phyloP scores from a whole-genome alignment of 2,888 invertebrate species.

The Imbricaverruca yamaguchii region DNA sequence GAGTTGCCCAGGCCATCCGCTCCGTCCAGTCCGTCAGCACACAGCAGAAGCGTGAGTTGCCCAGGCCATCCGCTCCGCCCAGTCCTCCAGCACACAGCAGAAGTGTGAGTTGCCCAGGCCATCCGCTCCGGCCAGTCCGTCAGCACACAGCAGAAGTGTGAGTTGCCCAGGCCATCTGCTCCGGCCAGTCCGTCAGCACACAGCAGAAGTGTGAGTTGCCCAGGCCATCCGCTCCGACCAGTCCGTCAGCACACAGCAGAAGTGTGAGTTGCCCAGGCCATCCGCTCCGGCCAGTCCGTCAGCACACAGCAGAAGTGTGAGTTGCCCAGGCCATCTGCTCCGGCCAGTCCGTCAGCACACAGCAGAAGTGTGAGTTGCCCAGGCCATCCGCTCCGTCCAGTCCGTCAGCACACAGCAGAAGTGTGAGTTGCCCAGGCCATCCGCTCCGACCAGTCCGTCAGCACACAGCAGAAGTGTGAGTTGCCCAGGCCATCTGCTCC shows the following conservation, averaged over 20 bases:
- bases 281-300: constrained; percentile 80
- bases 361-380: constrained; percentile 90
- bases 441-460: constrained; percentile 81
- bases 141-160: constrained; percentile 93
- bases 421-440: constrained; percentile 87
- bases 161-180: constrained; percentile 82
- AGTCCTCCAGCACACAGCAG: constrained; percentile 84
- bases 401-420: constrained; percentile 92
- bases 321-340: constrained; percentile 84
- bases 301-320: constrained; percentile 94
- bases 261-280: constrained; percentile 88
- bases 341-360: constrained; percentile 85
- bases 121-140: constrained; percentile 83
- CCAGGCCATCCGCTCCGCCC: constrained; percentile 84
- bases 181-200: constrained; percentile 86
- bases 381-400: constrained; percentile 84
- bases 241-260: constrained; percentile 87
- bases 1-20: constrained; percentile 79
- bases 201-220: constrained; percentile 90
- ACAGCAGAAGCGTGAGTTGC: constrained; percentile 90
- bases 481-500: constrained; percentile 82
- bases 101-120: constrained; percentile 91
- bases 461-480: constrained; percentile 93
- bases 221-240: constrained; percentile 86
- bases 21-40: constrained; percentile 88